Base-by-base conservation (phyloP, 2,888 invertebrate genomes). In the Isoperla grammatica region DNA sequence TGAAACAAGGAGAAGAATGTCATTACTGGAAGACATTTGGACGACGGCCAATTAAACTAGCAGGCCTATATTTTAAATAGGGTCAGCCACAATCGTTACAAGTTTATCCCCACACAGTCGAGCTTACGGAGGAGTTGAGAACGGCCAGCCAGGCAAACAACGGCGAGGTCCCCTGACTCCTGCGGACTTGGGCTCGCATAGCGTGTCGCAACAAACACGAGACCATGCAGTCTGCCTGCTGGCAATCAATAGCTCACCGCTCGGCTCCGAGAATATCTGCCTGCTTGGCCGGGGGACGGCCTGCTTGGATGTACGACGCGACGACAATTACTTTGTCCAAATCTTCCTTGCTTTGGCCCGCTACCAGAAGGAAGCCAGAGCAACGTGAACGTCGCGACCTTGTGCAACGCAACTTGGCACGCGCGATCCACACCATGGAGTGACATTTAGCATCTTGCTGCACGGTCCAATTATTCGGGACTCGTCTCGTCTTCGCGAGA, bases 1-100 rank as follows among this genome's bases (percentile, higher is more conserved):
- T 45, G 45, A 45, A 45, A 45, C 22, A 54, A 53, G 42, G 37
- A 59, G 54, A 54, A 42, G 20, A 39, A 54, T 13, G 29, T 40
- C n/a, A 40, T 40, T 12, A 40, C 42, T 40, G 42, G 42, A 13
- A 5, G 15, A 40, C 29, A 12, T 40, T 12, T 15, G 15, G 42
- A 40, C n/a, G 5, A 4, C 4, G 42, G 42, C n/a, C 42, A 40
- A 13, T 12, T 3, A 4, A 40, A 40, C 42, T 12, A 13, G 42
- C 13, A 40, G 15, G 42, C 42, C 42, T 13, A 15, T n/a, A n/a
- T 29, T 29, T 29, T 29, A 29, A 29, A 29, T 29, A 4, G 8
- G 29, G 29, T 29, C 29, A 29, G 5, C 29, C n/a, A n/a, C n/a
- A n/a, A n/a, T n/a, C n/a, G n/a, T 29, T 29, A 29, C 29, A 29